Evolutionary conservation across 2,797 vertebrate genomes (phyloP), one percentile per base, ranked within the genome.

Genomic region (Anguilla marmorata): DNA sequence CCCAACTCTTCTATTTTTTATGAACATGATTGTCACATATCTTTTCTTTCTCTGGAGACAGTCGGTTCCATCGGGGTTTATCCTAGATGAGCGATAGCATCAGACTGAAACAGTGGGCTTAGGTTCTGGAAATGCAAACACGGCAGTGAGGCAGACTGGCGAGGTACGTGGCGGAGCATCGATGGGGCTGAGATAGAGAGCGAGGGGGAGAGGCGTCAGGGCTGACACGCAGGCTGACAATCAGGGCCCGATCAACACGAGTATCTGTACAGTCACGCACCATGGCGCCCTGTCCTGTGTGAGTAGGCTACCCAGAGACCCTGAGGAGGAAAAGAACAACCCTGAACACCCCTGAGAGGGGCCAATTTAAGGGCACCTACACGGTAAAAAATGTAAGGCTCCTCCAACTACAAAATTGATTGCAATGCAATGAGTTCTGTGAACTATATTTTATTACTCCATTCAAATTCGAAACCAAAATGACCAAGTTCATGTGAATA

Each of bases 201-300:
- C 69, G 88, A 89, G 89, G 89, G 66, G 66, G 54, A 79, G 88
- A 93, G 93, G 94, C 93, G 86, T 94, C 92, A 60, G 86, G 83
- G 90, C 92, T 92, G 95, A 95, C 94, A 94, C 88, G 91, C 94
- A 94, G 91, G 92, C 94, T 95, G 94, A 95, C 92, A 94, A 96
- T 96, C 95, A 89, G 92, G 91, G 94, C 93, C 91, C 92, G 56
- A 91, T 93, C 91, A 89, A 56, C 88, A 85, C 69, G 84, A 72
- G 89, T 86, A 89, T 87, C 91, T 90, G 89, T 50, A 48, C 90
- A 90, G 92, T 93, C 94, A 92, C 91, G 90, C 74, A 86, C 89
- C 87, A 56, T 6, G 56, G 82, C 82, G 63, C 66, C 41, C 37
- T 52, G 84, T 54, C 87, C 69, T 48, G 27, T 69, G 74, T 83